Evolutionary conservation across 1,140 invertebrate species (phyloP), one percentile per base, ranked within the genome.

Genomic region (Tetranychus cinnabarinus): DNA sequence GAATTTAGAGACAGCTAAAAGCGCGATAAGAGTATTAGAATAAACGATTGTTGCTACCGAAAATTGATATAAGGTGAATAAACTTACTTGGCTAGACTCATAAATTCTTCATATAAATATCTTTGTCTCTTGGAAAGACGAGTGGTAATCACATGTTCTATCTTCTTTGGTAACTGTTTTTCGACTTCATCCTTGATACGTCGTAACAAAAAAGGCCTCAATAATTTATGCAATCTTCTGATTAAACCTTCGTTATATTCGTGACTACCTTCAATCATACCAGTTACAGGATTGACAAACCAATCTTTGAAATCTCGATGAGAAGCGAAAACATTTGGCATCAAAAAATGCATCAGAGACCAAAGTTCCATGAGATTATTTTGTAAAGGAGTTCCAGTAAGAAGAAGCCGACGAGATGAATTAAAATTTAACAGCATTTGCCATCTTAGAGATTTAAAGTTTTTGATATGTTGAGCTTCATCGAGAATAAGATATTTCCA

Each of bases 391-490:
- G 96, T 99, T 64, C 96, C 96, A 54, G 96, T 99, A 65, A 99
- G 75, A 56, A 99, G 75, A 48, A 99, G 75, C 52, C 96, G 80
- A 64, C 90, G 86, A 72, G 95, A 86, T 8, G 89, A 91, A 69
- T 92, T 85, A 73, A 99, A 97, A 72, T 97, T 97, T 7, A 99
- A 75, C 58, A 99, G 73, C 67, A 93, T 79, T 73, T 98, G 95
- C 96, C 96, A 99, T 56, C 96, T 76, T 71, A 98, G 95, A 13
- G 90, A 96, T 74, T 98, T 97, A 70, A 97, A 99, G 75, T 99
- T 99, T 76, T 99, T 99, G 61, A 99, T 99, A 71, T 99, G 97
- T 70, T 99, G 96, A 33, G 96, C 96, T 76, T 99, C 96, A 73
- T 99, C 96, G 45, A 99, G 77, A 68, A 99, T 97, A 8, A 99